Conservation (phyloP, 2,113 vertebrate genomes). For the Sula dactylatra region DNA sequence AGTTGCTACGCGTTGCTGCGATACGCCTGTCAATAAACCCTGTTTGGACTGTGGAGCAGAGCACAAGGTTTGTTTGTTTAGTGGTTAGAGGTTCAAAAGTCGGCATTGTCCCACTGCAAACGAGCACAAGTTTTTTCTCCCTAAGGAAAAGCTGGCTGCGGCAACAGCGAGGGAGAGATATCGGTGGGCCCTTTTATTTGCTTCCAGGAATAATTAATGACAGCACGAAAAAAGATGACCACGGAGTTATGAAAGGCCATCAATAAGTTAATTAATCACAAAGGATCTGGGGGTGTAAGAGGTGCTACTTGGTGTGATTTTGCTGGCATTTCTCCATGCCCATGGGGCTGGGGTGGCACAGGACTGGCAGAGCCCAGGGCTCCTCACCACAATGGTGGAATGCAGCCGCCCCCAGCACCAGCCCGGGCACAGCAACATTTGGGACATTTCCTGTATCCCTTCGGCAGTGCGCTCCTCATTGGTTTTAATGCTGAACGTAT, state of each 20-base stretch:
- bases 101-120: slow-evolving; percentile 79
- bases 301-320: background rate
- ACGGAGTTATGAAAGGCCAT: slow-evolving; percentile 14
- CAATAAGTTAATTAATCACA: slow-evolving; percentile 26
- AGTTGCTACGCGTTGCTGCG: slow-evolving; percentile 77
- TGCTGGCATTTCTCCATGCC: background rate
- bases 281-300: background rate
- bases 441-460: background rate
- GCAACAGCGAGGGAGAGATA: slow-evolving; percentile 25
- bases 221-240: slow-evolving; percentile 29
- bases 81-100: slow-evolving; percentile 85
- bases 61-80: slow-evolving; percentile 83
- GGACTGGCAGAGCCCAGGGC: background rate
- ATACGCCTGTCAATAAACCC: slow-evolving; percentile 82
- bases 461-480: background rate
- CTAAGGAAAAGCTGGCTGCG: slow-evolving; percentile 29
- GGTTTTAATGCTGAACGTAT: background rate
- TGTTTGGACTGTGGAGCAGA: slow-evolving; percentile 79
- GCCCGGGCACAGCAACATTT: background rate
- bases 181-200: slow-evolving; percentile 59
- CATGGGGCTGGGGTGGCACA: accelerated
- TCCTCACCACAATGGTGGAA: background rate
- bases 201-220: slow-evolving; percentile 65
- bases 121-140: slow-evolving; percentile 65
- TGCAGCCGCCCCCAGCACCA: accelerated